Evolutionary conservation across 2,888 invertebrate species (phyloP), one percentile per base, ranked within the genome.

Genomic region (Drosophila planitibia): DNA sequence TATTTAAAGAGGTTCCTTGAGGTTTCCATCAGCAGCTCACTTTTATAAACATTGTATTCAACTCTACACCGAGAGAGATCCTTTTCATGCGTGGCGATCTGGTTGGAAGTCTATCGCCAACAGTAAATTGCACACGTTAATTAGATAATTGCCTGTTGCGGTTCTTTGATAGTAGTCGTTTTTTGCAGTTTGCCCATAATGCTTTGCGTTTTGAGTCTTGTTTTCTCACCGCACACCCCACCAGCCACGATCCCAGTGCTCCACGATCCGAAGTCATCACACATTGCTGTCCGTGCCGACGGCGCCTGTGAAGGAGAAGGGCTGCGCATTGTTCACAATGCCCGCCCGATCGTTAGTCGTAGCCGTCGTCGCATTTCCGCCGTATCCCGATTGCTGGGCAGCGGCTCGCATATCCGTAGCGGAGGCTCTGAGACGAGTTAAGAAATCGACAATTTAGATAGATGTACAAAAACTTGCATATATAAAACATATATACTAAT

Each of bases 311-410:
- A 96, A 95, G 94, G 96, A 96, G 93, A 96, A 95, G 53, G 97
- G 97, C 93, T 97, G 96, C 92, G 97, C 97, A 94, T 97, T 96
- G 91, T 96, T 95, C 89, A 97, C 96, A 92, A 97, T 96, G 91
- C 95, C 96, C 89, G 97, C 96, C 89, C 95, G 95, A 94, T 96
- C 96, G 85, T 95, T 95, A 75, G 95, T 94, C 81, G 95, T 94
- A 76, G 93, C 83, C 78, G 91, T 81, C 77, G 91, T 82, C 41
- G 64, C 72, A 70, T 83, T 89, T 60, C 82, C 85, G 28, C 88
- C 86, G 9, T 91, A 75, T 35, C 90, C 90, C 14, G 79, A 54
- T 44, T 85, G 85, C 68, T 90, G 91, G 53, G 95, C 92, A 70
- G 95, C 95, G 91, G 96, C 95, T 93, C 96, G 95, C 97, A 97